Percentiles rank a stretch among this genome's conserved stretches.
Conservation (phyloP, 2,113 vertebrate genomes). For the Plotosus lineatus region DNA sequence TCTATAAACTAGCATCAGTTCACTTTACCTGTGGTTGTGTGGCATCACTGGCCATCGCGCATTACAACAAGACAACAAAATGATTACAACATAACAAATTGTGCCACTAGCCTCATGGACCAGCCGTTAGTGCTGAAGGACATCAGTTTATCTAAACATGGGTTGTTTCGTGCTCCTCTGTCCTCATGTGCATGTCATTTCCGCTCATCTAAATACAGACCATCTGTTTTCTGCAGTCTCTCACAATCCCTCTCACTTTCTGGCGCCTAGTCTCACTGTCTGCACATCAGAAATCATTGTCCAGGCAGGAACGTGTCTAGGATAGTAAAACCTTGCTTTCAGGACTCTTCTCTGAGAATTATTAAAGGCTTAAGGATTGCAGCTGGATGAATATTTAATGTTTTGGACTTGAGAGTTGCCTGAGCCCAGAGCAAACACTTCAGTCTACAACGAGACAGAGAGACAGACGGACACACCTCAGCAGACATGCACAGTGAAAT, state of each 20-base stretch:
- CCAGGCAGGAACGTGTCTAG: constrained; percentile 72
- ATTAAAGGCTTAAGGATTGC: constrained; percentile 79
- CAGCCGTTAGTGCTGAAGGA: constrained; percentile 2
- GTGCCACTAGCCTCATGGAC: not conserved
- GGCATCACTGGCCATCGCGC: not conserved
- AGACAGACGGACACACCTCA: constrained; percentile 29
- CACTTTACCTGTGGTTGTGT: too few species aligned
- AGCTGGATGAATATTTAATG: constrained; percentile 81
- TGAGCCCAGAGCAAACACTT: constrained; percentile 71
- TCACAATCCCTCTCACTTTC: not conserved
- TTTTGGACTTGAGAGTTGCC: constrained; percentile 68
- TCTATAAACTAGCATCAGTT: not conserved
- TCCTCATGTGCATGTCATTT: constrained; percentile 23
- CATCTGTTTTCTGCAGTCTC: constrained; percentile 31
- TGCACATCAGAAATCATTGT: constrained; percentile 71
- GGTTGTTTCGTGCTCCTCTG: not conserved
- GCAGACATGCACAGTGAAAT: constrained; percentile 21
- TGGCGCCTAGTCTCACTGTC: constrained; percentile 38
- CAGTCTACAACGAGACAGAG: constrained; percentile 65
- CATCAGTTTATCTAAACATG: constrained; percentile 18
- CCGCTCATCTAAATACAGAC: constrained; percentile 28
- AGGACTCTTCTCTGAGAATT: constrained; percentile 79
- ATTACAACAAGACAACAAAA: not conserved
- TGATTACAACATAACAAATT: not conserved
- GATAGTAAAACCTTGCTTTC: constrained; percentile 70